phyloP scores from a whole-genome alignment of 2,113 vertebrate genomes.

The Periophthalmodon schlosseri region DNA sequence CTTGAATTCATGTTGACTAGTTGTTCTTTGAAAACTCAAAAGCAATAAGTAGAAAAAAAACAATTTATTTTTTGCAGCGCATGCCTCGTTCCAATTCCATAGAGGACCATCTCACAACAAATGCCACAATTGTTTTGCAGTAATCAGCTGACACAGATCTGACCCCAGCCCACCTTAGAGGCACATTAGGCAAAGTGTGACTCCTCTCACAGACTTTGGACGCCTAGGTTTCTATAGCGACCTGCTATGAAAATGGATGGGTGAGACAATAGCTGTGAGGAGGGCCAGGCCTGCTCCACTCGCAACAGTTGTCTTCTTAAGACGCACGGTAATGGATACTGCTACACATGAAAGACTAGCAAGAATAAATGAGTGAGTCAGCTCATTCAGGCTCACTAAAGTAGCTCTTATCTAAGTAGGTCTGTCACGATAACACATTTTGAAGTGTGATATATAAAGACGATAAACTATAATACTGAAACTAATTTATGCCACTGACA shows the following conservation, averaged over 20 bases:
- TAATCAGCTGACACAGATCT: slow-evolving; percentile 63
- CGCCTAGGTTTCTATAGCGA: slow-evolving; percentile 59
- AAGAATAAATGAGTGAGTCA: slow-evolving; percentile 57
- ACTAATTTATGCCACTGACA: too few relatives aligned
- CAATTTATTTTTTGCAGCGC: neutral
- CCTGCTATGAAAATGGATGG: slow-evolving; percentile 43
- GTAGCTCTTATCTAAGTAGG: slow-evolving; percentile 14
- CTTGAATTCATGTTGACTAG: neutral
- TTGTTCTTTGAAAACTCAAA: neutral
- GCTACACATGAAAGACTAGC: slow-evolving; percentile 51
- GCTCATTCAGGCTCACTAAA: slow-evolving; percentile 22
- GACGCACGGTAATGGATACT: slow-evolving; percentile 64
- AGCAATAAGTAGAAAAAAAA: too few relatives aligned
- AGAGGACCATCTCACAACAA: neutral
- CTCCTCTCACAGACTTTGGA: slow-evolving; percentile 37
- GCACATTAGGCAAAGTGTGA: slow-evolving; percentile 47
- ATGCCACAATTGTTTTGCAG: slow-evolving; percentile 54
- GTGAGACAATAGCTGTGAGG: slow-evolving; percentile 50
- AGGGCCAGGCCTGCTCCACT: slow-evolving; percentile 36
- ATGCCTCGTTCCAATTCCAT: neutral
- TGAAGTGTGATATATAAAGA: neutral
- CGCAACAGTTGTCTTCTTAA: slow-evolving; percentile 69
- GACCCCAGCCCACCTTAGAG: slow-evolving; percentile 28
- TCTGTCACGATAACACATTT: neutral
- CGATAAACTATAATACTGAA: too few relatives aligned